Evolutionary conservation across 2,113 vertebrate genomes (phyloP).

Genomic region (Daphoenositta chrysoptera): DNA sequence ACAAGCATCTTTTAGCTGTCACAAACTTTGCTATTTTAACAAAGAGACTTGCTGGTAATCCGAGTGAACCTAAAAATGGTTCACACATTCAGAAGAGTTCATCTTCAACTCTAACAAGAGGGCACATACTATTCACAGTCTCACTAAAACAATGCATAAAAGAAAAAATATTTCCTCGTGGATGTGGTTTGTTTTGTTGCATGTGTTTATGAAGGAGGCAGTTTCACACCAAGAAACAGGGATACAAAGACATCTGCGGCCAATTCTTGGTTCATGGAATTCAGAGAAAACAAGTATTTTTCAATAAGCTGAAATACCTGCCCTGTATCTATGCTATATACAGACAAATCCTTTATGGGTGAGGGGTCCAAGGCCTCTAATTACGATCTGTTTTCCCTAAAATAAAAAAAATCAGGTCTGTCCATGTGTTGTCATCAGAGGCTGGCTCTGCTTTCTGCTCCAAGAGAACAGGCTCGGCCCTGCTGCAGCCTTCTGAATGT

Average conservation of each 20-base stretch:
- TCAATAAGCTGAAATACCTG: neutral
- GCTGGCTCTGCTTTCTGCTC: conserved; percentile 26
- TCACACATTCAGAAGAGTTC: neutral
- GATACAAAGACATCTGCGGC: neutral
- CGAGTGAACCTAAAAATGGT: neutral
- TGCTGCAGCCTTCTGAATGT: neutral
- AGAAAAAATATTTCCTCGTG: neutral
- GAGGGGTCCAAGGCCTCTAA: neutral
- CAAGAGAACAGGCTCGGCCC: neutral
- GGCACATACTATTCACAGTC: neutral
- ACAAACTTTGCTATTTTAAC: neutral
- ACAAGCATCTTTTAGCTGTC: neutral
- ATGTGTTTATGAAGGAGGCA: neutral
- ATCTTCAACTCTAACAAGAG: neutral
- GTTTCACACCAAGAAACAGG: neutral
- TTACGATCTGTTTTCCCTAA: neutral
- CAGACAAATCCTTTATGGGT: neutral
- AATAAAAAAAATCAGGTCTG: neutral
- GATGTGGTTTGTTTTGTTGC: neutral
- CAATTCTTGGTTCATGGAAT: neutral
- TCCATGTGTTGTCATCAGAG: conserved; percentile 24
- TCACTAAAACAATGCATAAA: neutral
- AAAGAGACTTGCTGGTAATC: neutral
- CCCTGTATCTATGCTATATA: neutral
- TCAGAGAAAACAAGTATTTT: neutral